Evolutionary conservation across 2,113 vertebrate species (phyloP).

Genomic region (Chaetorhynchus papuensis): DNA sequence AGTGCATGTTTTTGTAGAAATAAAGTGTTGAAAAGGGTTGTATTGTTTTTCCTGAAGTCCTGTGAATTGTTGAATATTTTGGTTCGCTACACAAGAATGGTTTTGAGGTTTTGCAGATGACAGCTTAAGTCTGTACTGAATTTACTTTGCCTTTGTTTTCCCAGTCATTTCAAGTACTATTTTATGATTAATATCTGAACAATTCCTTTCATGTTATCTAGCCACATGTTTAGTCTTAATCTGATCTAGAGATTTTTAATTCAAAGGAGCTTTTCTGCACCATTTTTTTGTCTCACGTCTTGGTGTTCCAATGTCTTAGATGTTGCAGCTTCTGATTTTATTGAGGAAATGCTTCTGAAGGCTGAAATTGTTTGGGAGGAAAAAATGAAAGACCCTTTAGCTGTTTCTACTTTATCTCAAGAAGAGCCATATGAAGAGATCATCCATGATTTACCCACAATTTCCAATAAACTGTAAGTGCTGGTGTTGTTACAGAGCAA

Average conservation of each 20-base stretch:
- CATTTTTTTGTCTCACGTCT: not conserved
- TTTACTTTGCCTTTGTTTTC: not conserved
- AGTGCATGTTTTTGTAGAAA: not conserved
- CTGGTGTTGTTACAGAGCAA: not conserved
- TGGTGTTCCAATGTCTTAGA: slow-evolving; percentile 65
- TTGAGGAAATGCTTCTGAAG: slow-evolving; percentile 82
- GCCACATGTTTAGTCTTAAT: not conserved
- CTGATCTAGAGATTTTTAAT: not conserved
- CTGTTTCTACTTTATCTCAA: slow-evolving; percentile 52
- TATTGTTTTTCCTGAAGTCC: not conserved
- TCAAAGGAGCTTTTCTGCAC: not conserved
- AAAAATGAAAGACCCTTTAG: slow-evolving; percentile 70
- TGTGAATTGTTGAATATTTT: not conserved
- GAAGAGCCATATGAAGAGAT: slow-evolving; percentile 82
- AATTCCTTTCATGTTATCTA: not conserved
- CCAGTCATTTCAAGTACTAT: not conserved
- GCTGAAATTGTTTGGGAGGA: slow-evolving; percentile 85
- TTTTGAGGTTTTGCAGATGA: not conserved
- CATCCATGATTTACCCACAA: slow-evolving; percentile 70
- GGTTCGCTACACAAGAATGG: not conserved
- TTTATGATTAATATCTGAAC: not conserved
- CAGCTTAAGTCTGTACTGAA: not conserved
- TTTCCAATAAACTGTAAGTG: slow-evolving; percentile 85
- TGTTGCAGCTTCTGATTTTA: slow-evolving; percentile 81
- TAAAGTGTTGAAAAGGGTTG: not conserved